These are phyloP conservation scores for Hormiphora californensis DNA, from an alignment of 37 sponge, comb jelly and placozoan genomes.

Conservation along the genomic window DNA sequence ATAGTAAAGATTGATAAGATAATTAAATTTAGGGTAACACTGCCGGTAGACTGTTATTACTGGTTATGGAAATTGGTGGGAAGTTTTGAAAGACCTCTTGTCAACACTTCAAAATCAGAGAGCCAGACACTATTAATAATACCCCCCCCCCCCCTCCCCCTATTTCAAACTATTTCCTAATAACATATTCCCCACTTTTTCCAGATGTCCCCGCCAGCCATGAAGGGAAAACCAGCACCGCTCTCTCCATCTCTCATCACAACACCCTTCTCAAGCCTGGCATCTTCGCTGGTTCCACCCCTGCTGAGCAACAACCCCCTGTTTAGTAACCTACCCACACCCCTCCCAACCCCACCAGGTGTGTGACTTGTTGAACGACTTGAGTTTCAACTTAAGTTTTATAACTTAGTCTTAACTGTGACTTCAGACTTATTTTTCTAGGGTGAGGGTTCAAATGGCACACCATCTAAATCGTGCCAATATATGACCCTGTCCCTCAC, in stretches of 20 bases:
- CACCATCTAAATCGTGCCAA: background rate
- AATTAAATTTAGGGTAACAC: too few relatives aligned
- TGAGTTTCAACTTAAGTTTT: background rate
- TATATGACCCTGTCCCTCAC: background rate
- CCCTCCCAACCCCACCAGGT: constrained; percentile 39
- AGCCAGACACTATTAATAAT: too few relatives aligned
- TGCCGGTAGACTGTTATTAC: too few relatives aligned
- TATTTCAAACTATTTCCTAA: background rate
- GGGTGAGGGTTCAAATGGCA: background rate
- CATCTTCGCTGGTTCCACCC: constrained; percentile 2
- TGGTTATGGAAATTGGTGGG: too few relatives aligned
- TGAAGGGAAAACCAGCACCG: background rate
- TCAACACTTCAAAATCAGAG: too few relatives aligned
- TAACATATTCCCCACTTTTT: background rate
- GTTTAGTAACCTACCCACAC: background rate
- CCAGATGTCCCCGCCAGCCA: constrained; percentile 9
- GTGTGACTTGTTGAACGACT: background rate
- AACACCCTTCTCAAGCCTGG: background rate
- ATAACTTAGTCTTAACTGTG: background rate
- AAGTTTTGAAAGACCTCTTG: too few relatives aligned
- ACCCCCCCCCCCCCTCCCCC: too few relatives aligned
- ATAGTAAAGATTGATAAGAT: too few relatives aligned
- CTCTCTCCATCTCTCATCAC: constrained; percentile 32
- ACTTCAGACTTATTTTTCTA: background rate
- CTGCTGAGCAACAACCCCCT: constrained; percentile 35